phyloP scores from a whole-genome alignment of 2,888 invertebrate genomes.

The Globia sparganii region DNA sequence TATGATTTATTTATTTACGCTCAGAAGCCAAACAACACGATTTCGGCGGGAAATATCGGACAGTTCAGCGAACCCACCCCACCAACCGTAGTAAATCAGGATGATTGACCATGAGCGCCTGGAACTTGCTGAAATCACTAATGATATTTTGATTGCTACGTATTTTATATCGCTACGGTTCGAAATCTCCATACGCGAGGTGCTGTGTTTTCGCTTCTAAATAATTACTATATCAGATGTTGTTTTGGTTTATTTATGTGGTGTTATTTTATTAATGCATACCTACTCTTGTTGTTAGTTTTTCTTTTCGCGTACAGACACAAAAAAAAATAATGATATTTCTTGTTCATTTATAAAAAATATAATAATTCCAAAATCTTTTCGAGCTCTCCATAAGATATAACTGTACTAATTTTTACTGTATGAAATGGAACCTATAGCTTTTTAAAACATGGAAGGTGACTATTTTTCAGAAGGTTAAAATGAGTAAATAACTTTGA shows the following conservation, averaged over 20 bases:
- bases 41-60: constrained; percentile 66
- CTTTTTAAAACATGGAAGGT: no score
- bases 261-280: not conserved
- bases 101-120: constrained; percentile 72
- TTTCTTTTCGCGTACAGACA: constrained; percentile 4
- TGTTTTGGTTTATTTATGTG: constrained; percentile 6
- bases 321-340: constrained; percentile 1
- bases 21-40: constrained; percentile 74
- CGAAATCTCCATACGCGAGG: constrained; percentile 6
- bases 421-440: no score
- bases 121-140: constrained; percentile 74
- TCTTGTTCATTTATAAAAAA: constrained; percentile 17
- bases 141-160: constrained; percentile 74
- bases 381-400: no score
- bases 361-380: no score
- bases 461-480: no score
- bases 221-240: not conserved
- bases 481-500: no score
- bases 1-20: constrained; percentile 82
- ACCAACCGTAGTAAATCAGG: constrained; percentile 54
- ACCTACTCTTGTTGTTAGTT: not conserved
- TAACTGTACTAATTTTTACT: no score
- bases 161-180: constrained; percentile 59
- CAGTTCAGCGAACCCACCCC: constrained; percentile 66
- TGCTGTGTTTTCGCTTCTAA: not conserved